Evolutionary conservation across 1,140 invertebrate species (phyloP).

Genomic region (Microvelia longipes): DNA sequence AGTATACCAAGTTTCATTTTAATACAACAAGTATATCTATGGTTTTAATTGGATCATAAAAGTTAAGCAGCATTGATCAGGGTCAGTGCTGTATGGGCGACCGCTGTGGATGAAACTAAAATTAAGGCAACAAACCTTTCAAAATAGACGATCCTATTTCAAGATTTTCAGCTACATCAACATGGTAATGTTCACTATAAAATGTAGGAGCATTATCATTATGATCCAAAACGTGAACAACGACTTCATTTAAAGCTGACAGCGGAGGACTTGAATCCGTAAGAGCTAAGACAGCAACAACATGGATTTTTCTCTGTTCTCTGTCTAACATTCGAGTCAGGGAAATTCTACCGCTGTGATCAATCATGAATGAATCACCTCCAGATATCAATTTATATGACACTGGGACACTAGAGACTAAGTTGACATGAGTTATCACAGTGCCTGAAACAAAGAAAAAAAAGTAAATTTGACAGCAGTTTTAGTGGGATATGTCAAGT

Average conservation of each 20-base stretch:
- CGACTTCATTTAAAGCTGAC: conserved; percentile 54
- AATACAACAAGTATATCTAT: too few relatives aligned
- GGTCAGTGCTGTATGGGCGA: too few relatives aligned
- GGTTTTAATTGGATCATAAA: too few relatives aligned
- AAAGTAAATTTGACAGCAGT: neutral
- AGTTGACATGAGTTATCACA: conserved; percentile 44
- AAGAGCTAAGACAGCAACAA: conserved; percentile 65
- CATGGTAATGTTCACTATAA: conserved; percentile 62
- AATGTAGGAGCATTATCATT: conserved; percentile 82
- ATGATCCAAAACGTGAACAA: conserved; percentile 68
- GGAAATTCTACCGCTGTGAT: conserved; percentile 53
- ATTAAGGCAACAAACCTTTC: too few relatives aligned
- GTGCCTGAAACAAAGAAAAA: conserved; percentile 31
- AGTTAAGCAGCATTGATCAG: too few relatives aligned
- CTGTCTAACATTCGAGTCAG: conserved; percentile 57
- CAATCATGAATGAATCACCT: conserved; percentile 51
- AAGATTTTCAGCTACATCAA: conserved; percentile 65
- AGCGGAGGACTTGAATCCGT: conserved; percentile 55
- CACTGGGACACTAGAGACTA: conserved; percentile 40
- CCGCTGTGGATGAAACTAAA: too few relatives aligned
- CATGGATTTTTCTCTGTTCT: conserved; percentile 51
- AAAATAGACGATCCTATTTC: conserved; percentile 58
- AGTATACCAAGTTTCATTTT: too few relatives aligned
- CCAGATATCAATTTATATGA: conserved; percentile 52
- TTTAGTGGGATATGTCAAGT: neutral